Conservation (phyloP, 2,888 invertebrate species). For the Lasioglossum calceatum region DNA sequence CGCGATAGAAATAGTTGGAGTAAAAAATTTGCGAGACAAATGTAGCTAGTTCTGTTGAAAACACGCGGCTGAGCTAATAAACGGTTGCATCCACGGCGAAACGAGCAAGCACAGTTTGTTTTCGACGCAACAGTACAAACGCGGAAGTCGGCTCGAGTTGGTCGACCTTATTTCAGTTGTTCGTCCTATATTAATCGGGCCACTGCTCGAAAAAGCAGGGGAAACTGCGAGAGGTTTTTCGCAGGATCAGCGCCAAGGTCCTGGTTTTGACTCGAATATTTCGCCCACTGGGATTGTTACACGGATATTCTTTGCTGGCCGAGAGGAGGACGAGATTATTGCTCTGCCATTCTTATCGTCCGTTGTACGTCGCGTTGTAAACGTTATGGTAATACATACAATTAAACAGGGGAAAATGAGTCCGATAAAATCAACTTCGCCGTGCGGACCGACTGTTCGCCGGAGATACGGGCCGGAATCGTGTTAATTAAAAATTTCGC, state of each 20-base stretch:
- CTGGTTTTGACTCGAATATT: neutral
- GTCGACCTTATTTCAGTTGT: neutral
- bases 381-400: constrained; percentile 41
- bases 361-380: constrained; percentile 24
- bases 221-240: neutral
- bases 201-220: neutral
- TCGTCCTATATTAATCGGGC: neutral
- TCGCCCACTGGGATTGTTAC: neutral
- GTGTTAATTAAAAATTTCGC: constrained; percentile 20
- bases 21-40: neutral
- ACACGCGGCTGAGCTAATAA: neutral
- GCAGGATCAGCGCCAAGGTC: neutral
- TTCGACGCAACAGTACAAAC: neutral
- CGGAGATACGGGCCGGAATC: neutral
- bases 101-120: neutral
- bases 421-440: constrained; percentile 27
- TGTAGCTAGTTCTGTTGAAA: neutral
- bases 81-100: neutral
- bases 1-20: neutral
- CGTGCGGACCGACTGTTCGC: neutral
- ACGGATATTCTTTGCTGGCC: neutral
- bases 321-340: constrained; percentile 40
- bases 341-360: constrained; percentile 30
- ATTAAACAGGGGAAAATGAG: constrained; percentile 32
- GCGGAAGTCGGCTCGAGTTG: neutral